A percentile compares a stretch with the other conserved stretches of the same genome.
Conservation (phyloP, 2,797 vertebrate species). For the Neopelma chrysocephalum region DNA sequence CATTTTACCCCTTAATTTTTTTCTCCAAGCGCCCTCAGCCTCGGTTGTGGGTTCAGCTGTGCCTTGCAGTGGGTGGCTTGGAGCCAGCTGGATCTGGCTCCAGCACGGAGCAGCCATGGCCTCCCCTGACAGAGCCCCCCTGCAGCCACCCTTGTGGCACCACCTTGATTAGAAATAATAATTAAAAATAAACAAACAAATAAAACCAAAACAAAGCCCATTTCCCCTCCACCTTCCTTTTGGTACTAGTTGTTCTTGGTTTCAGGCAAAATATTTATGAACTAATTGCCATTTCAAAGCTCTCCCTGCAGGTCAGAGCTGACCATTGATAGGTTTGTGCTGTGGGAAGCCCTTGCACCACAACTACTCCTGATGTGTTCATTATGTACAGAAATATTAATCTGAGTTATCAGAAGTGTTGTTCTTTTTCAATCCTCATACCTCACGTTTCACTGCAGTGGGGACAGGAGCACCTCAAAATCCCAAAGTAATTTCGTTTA, state of each 20-base stretch:
- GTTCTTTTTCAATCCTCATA: background rate
- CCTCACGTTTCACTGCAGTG: background rate
- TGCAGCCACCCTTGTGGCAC: accelerated
- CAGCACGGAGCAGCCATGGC: accelerated
- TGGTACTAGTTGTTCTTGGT: background rate
- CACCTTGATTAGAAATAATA: background rate
- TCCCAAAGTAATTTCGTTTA: background rate
- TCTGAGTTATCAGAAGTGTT: background rate
- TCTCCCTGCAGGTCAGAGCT: background rate
- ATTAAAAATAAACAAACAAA: background rate
- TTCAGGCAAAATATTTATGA: background rate
- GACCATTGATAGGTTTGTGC: background rate
- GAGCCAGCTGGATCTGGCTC: accelerated
- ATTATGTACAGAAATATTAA: background rate
- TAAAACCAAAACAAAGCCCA: background rate
- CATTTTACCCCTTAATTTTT: background rate
- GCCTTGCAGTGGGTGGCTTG: accelerated
- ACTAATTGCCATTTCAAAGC: background rate
- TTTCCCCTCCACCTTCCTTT: background rate
- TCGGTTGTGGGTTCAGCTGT: accelerated
- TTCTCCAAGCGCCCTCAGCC: accelerated
- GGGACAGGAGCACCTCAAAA: background rate
- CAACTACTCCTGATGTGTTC: background rate
- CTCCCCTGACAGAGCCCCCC: accelerated
- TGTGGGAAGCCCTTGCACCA: background rate